Conservation (phyloP, 1,140 invertebrate genomes). For the Chelonus insularis region DNA sequence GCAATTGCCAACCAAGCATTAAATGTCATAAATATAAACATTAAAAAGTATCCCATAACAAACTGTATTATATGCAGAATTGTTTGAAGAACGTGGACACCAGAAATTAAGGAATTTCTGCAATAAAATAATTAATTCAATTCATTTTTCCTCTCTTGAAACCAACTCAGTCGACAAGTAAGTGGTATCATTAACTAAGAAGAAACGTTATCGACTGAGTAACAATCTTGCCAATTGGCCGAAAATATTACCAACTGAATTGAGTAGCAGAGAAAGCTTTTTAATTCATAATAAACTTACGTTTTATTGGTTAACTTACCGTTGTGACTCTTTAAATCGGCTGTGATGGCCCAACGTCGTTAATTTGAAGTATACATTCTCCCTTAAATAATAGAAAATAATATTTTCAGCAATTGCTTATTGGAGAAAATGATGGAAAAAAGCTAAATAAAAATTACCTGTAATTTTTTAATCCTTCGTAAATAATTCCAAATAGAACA, state of each 20-base stretch:
- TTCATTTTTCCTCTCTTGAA: too few species aligned
- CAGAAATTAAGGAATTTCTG: conserved; percentile 53
- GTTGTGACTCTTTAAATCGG: background rate
- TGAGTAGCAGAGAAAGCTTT: too few species aligned
- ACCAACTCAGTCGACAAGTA: too few species aligned
- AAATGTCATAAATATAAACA: conserved; percentile 81
- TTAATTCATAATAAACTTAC: too few species aligned
- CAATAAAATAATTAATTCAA: too few species aligned
- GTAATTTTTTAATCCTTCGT: conserved; percentile 54
- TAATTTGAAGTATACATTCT: too few species aligned
- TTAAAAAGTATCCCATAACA: conserved; percentile 69
- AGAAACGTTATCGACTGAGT: too few species aligned
- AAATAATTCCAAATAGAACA: conserved; percentile 42
- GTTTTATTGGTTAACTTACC: too few species aligned
- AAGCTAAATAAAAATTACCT: conserved; percentile 36
- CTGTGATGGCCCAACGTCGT: background rate
- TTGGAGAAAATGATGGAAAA: background rate
- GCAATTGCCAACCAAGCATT: conserved; percentile 72
- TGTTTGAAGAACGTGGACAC: conserved; percentile 65
- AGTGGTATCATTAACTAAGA: too few species aligned
- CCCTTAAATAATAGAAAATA: background rate
- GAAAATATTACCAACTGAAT: too few species aligned
- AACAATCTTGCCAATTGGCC: too few species aligned
- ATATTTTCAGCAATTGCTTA: background rate
- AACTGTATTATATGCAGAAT: conserved; percentile 70